Conservation (phyloP, 2,888 invertebrate genomes). For the Eupithecia dodoneata region DNA sequence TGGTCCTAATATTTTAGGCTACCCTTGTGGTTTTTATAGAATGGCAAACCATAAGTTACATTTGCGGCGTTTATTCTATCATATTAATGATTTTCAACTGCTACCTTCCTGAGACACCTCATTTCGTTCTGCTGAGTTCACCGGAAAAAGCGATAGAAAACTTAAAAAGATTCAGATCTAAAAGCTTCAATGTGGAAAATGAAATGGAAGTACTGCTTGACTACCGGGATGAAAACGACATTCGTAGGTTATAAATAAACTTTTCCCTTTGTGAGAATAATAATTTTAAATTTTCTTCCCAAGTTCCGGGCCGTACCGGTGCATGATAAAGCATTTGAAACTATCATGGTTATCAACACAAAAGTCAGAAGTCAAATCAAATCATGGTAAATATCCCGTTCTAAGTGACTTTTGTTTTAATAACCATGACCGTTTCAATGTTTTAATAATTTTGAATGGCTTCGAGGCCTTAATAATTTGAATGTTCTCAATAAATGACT, state of each 20-base stretch:
- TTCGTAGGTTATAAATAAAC: slow-evolving; percentile 57
- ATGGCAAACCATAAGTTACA: slow-evolving; percentile 56
- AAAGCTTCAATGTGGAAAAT: slow-evolving; percentile 49
- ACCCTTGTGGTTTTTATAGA: slow-evolving; percentile 51
- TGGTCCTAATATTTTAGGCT: slow-evolving; percentile 50
- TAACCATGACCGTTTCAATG: too few species aligned
- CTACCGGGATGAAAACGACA: slow-evolving; percentile 60
- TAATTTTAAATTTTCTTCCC: neutral
- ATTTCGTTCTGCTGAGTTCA: slow-evolving; percentile 56
- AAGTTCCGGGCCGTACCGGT: too few species aligned
- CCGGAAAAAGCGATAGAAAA: slow-evolving; percentile 39
- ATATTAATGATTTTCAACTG: slow-evolving; percentile 46
- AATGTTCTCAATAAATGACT: too few species aligned
- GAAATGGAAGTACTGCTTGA: slow-evolving; percentile 62
- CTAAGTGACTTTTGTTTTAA: too few species aligned
- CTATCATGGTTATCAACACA: too few species aligned
- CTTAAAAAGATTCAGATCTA: slow-evolving; percentile 56
- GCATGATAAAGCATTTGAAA: too few species aligned
- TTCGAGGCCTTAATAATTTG: too few species aligned
- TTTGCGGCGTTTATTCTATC: slow-evolving; percentile 47
- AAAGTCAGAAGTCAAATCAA: too few species aligned
- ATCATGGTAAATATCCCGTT: too few species aligned
- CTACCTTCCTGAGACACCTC: slow-evolving; percentile 65
- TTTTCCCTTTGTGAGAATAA: slow-evolving; percentile 40
- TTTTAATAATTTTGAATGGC: too few species aligned